Evolutionary conservation across 2,888 invertebrate genomes (phyloP).

Genomic region (Acronicta alni): DNA sequence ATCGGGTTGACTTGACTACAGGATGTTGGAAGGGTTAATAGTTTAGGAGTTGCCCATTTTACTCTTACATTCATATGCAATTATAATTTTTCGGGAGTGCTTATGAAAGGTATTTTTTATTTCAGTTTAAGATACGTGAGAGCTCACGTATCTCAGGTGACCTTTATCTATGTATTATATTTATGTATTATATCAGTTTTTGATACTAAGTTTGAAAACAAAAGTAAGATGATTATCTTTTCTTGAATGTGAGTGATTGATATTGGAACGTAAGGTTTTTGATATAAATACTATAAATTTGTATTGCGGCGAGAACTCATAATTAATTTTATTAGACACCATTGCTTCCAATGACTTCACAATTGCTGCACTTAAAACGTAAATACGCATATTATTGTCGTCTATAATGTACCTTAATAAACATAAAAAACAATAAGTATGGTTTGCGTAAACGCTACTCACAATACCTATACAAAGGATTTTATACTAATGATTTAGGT

Average conservation of each 20-base stretch:
- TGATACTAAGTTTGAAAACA: too few relatives aligned
- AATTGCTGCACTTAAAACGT: constrained; percentile 46
- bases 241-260: too few relatives aligned
- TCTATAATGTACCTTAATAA: constrained; percentile 36
- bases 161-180: too few relatives aligned
- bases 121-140: too few relatives aligned
- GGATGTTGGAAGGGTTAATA: constrained; percentile 26
- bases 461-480: constrained; percentile 29
- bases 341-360: constrained; percentile 28
- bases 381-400: constrained; percentile 41
- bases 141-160: too few relatives aligned
- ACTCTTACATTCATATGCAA: background rate
- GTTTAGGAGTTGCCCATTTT: constrained; percentile 27
- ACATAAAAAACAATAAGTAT: constrained; percentile 47
- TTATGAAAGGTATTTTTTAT: too few relatives aligned
- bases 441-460: constrained; percentile 23
- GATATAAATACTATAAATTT: too few relatives aligned
- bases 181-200: too few relatives aligned
- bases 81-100: too few relatives aligned
- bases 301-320: background rate
- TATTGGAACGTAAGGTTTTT: too few relatives aligned
- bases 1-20: constrained; percentile 26
- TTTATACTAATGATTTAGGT: constrained; percentile 35
- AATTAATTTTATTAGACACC: constrained; percentile 32
- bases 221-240: too few relatives aligned